Evolutionary conservation across 2,113 vertebrate species (phyloP), one percentile per base, ranked within the genome.

Genomic region (Hypanus sabinus): DNA sequence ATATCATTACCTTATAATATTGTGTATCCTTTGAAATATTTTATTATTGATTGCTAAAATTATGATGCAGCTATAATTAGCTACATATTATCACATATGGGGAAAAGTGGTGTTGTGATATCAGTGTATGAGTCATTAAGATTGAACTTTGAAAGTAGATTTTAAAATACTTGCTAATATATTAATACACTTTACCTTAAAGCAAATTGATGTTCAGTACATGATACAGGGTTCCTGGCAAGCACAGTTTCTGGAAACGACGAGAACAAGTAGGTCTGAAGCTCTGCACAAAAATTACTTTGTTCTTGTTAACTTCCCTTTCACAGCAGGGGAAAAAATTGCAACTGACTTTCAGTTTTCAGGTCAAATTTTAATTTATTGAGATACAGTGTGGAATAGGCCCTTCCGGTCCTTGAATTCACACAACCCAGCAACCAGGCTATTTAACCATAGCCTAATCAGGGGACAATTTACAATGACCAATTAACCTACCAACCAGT

Each of bases 321-420:
- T 68, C 12, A 18, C 9, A 18, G 30, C 62, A 79, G 60, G 30
- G 5, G n/a, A 33, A 90, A 16, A 12, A 33, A 33, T 90, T 18
- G 16, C 65, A 93, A 71, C 38, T 71, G 90, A 38, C 90, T 71
- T 73, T 93, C 36, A 46, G 70, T 93, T 90, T 68, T 92, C 33
- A 71, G 20, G 33, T 36, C 38, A 22, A 46, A 1, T 46, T 46
- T 46, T 46, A 3, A 46, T 46, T 46, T 46, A 46, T 46, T 46
- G 46, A 46, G 46, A 46, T 46, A 1, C 4, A 46, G 46, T 3
- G 46, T 46, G 46, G n/a, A n/a, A n/a, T n/a, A n/a, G n/a, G n/a
- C n/a, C n/a, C n/a, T n/a, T n/a, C n/a, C n/a, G n/a, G n/a, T n/a
- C n/a, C n/a, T n/a, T n/a, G n/a, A n/a, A n/a, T n/a, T n/a, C n/a